Percentiles rank a stretch among this genome's conserved stretches.
Conservation (phyloP, 2,888 invertebrate genomes). For the Plagiodera versicolora region DNA sequence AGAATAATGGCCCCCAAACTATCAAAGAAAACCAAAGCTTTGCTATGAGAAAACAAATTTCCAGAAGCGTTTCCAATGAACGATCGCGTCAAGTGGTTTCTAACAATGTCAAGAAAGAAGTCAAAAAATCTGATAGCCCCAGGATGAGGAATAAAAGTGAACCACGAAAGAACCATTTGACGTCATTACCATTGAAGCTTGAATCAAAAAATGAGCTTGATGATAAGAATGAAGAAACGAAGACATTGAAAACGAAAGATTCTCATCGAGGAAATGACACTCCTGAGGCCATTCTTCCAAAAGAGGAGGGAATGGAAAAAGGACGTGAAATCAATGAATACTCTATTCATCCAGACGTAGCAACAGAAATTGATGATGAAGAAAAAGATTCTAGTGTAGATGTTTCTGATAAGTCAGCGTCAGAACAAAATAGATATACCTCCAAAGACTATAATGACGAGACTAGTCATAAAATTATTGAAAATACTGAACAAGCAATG, state of each 20-base stretch:
- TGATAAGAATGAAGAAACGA: background rate
- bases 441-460: background rate
- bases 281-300: background rate
- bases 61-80: conserved; percentile 20
- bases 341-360: background rate
- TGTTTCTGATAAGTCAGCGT: background rate
- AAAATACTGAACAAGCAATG: background rate
- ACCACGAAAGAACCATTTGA: background rate
- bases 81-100: background rate
- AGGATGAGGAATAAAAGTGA: background rate
- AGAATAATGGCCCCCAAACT: conserved; percentile 19
- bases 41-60: conserved; percentile 18
- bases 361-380: background rate
- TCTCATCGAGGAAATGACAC: background rate
- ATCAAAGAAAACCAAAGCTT: conserved; percentile 15
- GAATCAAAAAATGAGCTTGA: background rate
- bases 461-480: background rate
- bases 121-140: background rate
- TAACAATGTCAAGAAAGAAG: conserved; percentile 11
- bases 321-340: background rate
- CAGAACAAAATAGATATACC: background rate
- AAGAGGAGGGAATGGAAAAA: background rate
- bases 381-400: too few relatives aligned
- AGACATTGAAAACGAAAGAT: background rate
- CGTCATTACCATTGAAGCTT: too few relatives aligned